Percentiles rank a stretch among this genome's conserved stretches.
Evolutionary conservation across 2,113 vertebrate species (phyloP).

Genomic region (Myotis davidii): DNA sequence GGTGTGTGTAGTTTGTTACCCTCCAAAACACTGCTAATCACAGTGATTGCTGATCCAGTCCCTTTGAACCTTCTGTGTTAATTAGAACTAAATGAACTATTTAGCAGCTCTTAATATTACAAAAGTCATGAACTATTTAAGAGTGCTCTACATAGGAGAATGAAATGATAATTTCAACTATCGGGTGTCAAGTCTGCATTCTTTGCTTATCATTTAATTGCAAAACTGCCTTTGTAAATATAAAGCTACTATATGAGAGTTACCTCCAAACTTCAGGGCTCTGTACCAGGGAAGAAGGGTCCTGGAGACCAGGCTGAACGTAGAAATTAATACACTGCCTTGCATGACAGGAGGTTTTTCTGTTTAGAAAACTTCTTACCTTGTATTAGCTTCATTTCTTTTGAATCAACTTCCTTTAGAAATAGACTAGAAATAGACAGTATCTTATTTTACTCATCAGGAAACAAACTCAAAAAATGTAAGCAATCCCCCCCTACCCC

Average conservation of each 20-base stretch:
- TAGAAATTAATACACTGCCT: not conserved
- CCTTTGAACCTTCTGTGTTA: slow-evolving; percentile 57
- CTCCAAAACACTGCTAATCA: not conserved
- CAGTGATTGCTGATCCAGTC: not conserved
- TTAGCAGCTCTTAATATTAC: slow-evolving; percentile 64
- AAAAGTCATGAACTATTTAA: slow-evolving; percentile 69
- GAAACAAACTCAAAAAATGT: not conserved
- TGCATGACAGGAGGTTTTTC: not conserved
- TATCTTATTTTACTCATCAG: not conserved
- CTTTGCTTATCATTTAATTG: slow-evolving; percentile 53
- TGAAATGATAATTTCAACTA: slow-evolving; percentile 61
- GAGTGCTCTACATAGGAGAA: slow-evolving; percentile 40
- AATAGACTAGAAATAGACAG: not conserved
- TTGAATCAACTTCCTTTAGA: not conserved
- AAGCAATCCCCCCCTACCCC: not conserved
- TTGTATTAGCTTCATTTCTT: not conserved
- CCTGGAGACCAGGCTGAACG: not conserved
- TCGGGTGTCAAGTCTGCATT: slow-evolving; percentile 14
- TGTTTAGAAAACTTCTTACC: not conserved
- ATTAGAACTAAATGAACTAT: slow-evolving; percentile 68
- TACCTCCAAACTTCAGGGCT: not conserved
- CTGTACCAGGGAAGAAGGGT: not conserved
- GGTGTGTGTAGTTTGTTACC: not conserved
- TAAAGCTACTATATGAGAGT: not conserved
- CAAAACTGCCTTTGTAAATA: not conserved